These are phyloP conservation scores for Serilophus lunatus DNA, from an alignment of 2,113 vertebrate species.

Conservation along the genomic window DNA sequence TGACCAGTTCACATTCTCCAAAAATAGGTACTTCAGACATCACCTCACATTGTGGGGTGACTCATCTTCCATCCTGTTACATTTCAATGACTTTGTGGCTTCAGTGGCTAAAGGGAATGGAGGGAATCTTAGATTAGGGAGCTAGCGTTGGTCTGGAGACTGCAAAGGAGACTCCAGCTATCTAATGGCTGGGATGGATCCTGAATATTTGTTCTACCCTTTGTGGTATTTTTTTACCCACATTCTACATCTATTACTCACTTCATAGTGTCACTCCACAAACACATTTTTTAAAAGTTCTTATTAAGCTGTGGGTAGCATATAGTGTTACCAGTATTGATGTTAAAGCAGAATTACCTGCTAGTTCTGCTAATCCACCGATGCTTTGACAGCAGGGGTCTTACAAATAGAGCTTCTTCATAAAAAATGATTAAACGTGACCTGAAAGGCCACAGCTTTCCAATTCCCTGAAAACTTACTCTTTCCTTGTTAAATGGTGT, in stretches of 20 bases:
- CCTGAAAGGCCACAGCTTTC: not conserved
- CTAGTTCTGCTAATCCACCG: constrained; percentile 38
- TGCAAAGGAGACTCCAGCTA: not conserved
- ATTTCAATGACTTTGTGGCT: not conserved
- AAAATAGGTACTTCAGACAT: not conserved
- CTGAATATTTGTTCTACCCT: not conserved
- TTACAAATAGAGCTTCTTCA: constrained; percentile 11
- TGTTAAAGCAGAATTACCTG: constrained; percentile 27
- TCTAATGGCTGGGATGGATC: not conserved
- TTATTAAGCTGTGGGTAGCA: not conserved
- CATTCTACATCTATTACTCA: not conserved
- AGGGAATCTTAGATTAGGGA: not conserved
- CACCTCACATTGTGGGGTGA: not conserved
- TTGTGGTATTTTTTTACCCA: not conserved
- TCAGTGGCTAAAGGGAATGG: not conserved
- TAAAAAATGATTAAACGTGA: constrained; percentile 32
- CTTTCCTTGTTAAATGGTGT: not conserved
- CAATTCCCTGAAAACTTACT: not conserved
- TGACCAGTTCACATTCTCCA: not conserved
- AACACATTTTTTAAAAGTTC: not conserved
- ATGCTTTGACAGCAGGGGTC: constrained; percentile 16
- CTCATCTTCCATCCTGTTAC: not conserved
- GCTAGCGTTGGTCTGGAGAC: not conserved
- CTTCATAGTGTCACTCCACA: not conserved
- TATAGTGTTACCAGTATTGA: not conserved